Evolutionary conservation across 2,797 vertebrate species (phyloP).

Genomic region (Rhadinocentrus ornatus): DNA sequence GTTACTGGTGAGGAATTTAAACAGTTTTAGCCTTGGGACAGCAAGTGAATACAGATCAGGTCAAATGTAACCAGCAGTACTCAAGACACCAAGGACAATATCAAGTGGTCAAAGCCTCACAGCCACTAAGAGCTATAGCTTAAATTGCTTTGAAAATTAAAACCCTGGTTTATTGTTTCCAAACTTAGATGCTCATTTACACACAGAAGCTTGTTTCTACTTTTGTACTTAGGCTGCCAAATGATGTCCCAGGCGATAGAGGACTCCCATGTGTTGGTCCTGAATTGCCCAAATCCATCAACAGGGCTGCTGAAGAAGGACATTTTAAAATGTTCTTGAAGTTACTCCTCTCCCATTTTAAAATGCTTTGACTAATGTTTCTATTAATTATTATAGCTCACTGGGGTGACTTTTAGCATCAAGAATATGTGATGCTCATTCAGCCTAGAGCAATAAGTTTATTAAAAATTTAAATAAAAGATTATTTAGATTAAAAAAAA

Average conservation of each 20-base stretch:
- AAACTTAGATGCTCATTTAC: slow-evolving; percentile 43
- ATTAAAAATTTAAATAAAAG: slow-evolving; percentile 56
- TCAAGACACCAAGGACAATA: slow-evolving; percentile 43
- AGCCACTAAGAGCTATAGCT: slow-evolving; percentile 41
- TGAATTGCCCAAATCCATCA: slow-evolving; percentile 68
- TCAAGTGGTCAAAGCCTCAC: slow-evolving; percentile 26
- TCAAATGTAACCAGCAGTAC: slow-evolving; percentile 26
- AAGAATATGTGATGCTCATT: slow-evolving; percentile 51
- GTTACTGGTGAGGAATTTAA: slow-evolving; percentile 14
- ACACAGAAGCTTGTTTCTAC: slow-evolving; percentile 48
- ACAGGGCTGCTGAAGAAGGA: slow-evolving; percentile 46
- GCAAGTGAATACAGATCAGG: slow-evolving; percentile 22
- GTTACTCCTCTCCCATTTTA: slow-evolving; percentile 62
- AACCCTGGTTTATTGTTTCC: slow-evolving; percentile 27
- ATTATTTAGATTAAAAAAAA: no score
- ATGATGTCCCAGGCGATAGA: slow-evolving; percentile 55
- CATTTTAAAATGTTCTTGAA: slow-evolving; percentile 66
- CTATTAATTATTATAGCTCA: slow-evolving; percentile 70
- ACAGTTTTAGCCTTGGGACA: slow-evolving; percentile 10
- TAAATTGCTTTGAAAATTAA: slow-evolving; percentile 42
- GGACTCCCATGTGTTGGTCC: slow-evolving; percentile 55
- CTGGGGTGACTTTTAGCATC: slow-evolving; percentile 66
- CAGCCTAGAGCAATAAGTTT: slow-evolving; percentile 51
- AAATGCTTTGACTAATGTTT: slow-evolving; percentile 72
- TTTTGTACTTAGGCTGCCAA: slow-evolving; percentile 61